phyloP scores from a whole-genome alignment of 1,140 invertebrate genomes.

The Drosophila albomicans region DNA sequence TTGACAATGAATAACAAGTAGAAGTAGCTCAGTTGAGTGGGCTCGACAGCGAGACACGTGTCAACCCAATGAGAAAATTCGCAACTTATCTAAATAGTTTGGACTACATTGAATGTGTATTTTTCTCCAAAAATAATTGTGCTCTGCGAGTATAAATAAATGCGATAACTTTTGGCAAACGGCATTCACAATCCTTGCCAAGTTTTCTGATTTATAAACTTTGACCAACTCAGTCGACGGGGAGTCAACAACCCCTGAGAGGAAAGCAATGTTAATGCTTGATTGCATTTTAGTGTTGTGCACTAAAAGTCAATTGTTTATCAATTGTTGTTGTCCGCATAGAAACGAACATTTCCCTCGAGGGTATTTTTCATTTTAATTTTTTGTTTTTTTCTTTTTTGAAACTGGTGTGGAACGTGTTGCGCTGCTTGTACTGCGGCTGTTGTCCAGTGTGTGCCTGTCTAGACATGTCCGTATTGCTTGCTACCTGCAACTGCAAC shows the following conservation, averaged over 20 bases:
- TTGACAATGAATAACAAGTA: constrained; percentile 32
- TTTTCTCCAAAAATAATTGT: neutral
- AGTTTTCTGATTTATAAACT: constrained; percentile 46
- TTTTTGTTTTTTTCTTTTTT: neutral
- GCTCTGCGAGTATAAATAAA: constrained; percentile 10
- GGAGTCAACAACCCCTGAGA: constrained; percentile 23
- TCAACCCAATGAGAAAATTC: neutral
- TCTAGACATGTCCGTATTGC: constrained; percentile 48
- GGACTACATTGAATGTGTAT: neutral
- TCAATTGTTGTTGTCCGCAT: constrained; percentile 64
- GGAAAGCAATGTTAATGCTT: constrained; percentile 59
- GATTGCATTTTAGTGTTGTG: constrained; percentile 67
- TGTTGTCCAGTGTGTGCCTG: constrained; percentile 61
- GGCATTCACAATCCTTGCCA: constrained; percentile 46
- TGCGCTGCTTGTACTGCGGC: constrained; percentile 27
- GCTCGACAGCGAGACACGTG: neutral
- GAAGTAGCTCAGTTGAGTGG: neutral
- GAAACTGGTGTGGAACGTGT: constrained; percentile 56
- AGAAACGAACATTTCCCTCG: constrained; percentile 44
- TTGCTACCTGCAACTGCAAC: constrained; percentile 33
- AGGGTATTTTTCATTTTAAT: neutral
- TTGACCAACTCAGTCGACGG: neutral
- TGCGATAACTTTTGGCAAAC: constrained; percentile 42
- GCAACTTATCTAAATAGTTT: neutral
- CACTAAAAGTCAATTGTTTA: constrained; percentile 79